Percentiles rank a stretch among this genome's conserved stretches.
These are phyloP conservation scores for Moxostoma hubbsi DNA, from an alignment of 2,797 vertebrate species.

Conservation along the genomic window DNA sequence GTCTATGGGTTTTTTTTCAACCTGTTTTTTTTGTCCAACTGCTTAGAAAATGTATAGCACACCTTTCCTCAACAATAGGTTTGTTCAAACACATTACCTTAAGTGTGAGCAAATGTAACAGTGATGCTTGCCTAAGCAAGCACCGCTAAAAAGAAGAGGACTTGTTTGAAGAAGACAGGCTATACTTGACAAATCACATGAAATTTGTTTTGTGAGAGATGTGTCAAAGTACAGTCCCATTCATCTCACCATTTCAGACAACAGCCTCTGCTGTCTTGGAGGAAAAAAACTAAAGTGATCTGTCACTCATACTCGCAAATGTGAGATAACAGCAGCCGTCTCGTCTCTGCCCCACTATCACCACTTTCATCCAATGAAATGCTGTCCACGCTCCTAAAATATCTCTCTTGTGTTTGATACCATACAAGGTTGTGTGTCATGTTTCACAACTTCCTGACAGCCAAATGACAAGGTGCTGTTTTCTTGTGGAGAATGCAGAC, in stretches of 20 bases:
- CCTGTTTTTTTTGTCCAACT: too few species aligned
- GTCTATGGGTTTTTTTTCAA: too few species aligned
- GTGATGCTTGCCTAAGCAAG: too few species aligned
- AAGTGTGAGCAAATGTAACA: neutral
- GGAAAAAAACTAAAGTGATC: slow-evolving; percentile 8
- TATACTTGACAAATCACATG: slow-evolving; percentile 18
- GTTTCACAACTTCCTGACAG: neutral
- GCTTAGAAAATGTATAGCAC: too few species aligned
- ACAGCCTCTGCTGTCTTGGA: slow-evolving; percentile 1
- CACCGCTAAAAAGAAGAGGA: too few species aligned
- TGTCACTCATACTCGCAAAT: neutral
- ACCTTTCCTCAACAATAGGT: too few species aligned
- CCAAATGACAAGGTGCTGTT: too few species aligned
- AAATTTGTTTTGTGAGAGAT: neutral
- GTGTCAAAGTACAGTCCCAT: slow-evolving; percentile 18
- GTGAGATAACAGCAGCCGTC: slow-evolving; percentile 12
- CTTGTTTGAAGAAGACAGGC: slow-evolving; percentile 5
- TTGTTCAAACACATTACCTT: neutral
- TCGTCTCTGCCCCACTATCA: neutral
- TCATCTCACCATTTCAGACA: neutral
- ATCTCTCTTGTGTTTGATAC: neutral
- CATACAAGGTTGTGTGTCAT: neutral
- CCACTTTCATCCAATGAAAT: slow-evolving; percentile 8
- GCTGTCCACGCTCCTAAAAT: neutral
- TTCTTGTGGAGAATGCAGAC: too few species aligned